Evolutionary conservation across 2,797 vertebrate species (phyloP), one percentile per base, ranked within the genome.

Genomic region (Neoniphon sammara): DNA sequence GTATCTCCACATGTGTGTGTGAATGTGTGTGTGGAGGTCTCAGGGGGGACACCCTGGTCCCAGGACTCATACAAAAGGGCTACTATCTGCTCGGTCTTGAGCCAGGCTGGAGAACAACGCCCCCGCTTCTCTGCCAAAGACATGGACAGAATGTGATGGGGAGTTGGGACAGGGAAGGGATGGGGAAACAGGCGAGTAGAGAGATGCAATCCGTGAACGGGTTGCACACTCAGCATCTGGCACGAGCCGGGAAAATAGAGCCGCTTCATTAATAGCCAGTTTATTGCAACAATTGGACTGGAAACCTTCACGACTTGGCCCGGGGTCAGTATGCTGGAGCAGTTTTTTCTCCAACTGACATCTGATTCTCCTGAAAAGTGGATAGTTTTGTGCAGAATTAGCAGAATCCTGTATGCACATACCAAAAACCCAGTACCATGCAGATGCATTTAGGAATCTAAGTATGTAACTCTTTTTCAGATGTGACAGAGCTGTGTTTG

Each of bases 201-300:
- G 60, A 76, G 61, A 81, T 73, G 82, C 70, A 82, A 81, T 73
- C 59, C 25, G 63, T 34, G n/a, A 50, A 30, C 0, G 0, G 30
- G 60, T 60, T 15, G 55, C 88, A 81, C 75, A 81, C 70, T 85
- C 83, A 84, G 79, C 86, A 84, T 80, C 73, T 89, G 85, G 84
- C 78, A 14, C 8, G 39, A 55, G 54, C 66, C 14, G 67, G 47
- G 71, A 70, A 75, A 86, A 73, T 64, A 69, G 65, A 84, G 49
- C 69, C 46, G 79, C 70, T 76, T 69, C 64, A 73, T 82, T 78
- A 77, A 75, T 53, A 34, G 30, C 57, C 65, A 62, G 62, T 73
- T 81, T 76, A 69, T 84, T 88, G 84, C 81, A 80, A 75, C 77
- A 89, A 78, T 75, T 73, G 75, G 49, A 73, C 69, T 86, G 76